A percentile compares a stretch with the other conserved stretches of the same genome.
Evolutionary conservation across 2,888 invertebrate genomes (phyloP).

Genomic region (Orchesellides sinensis): DNA sequence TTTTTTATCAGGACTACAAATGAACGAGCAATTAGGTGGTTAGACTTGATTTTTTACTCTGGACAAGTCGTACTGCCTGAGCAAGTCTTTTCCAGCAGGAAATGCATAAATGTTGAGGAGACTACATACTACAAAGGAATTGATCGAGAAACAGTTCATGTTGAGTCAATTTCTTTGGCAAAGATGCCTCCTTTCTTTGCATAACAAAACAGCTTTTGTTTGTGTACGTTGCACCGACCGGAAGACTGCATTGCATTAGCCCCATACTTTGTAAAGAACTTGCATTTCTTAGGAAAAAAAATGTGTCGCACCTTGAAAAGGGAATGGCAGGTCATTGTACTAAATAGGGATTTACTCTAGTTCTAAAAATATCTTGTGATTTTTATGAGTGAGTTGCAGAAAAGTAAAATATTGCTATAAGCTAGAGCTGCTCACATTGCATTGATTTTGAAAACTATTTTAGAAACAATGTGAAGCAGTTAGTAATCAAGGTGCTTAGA

Average conservation of each 20-base stretch:
- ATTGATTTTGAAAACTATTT: no score
- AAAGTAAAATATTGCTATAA: no score
- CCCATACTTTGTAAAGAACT: background rate
- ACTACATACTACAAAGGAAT: no score
- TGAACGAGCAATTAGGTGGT: slow-evolving; percentile 3
- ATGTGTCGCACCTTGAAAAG: background rate
- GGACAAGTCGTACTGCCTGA: no score
- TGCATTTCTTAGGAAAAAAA: background rate
- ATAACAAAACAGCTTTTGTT: background rate
- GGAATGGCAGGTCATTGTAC: background rate
- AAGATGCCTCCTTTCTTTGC: background rate
- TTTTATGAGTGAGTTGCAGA: background rate
- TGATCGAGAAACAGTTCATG: no score
- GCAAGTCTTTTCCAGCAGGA: no score
- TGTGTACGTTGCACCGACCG: background rate
- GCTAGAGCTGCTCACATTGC: no score
- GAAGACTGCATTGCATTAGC: background rate
- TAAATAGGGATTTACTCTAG: background rate
- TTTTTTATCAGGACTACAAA: no score
- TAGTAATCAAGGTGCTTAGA: no score
- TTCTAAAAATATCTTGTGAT: background rate
- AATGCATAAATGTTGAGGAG: no score
- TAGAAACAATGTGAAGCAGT: no score
- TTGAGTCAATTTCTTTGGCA: background rate
- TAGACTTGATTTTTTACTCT: no score